Evolutionary conservation across 2,113 vertebrate species (phyloP).

Genomic region (Columba livia): DNA sequence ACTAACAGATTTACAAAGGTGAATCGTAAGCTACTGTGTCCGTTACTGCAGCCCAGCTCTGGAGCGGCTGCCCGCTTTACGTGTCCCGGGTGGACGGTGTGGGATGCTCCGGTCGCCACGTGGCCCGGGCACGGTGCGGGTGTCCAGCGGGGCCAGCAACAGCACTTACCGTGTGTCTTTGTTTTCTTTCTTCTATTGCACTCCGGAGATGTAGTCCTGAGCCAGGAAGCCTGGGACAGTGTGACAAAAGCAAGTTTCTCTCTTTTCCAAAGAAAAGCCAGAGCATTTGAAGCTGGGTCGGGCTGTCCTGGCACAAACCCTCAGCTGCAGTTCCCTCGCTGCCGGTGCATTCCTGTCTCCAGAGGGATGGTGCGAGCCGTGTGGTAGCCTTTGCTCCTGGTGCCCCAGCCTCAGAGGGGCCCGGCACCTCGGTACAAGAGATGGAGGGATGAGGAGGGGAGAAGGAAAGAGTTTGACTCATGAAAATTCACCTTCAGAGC

Average conservation of each 20-base stretch:
- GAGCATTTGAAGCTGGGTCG: neutral
- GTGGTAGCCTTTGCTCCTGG: neutral
- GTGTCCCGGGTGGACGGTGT: neutral
- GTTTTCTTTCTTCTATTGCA: constrained; percentile 29
- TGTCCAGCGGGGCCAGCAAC: neutral
- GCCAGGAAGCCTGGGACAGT: neutral
- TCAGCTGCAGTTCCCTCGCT: neutral
- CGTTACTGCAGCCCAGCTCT: neutral
- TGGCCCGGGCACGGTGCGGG: neutral
- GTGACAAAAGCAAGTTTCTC: neutral
- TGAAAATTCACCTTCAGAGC: neutral
- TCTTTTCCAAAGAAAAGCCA: constrained; percentile 36
- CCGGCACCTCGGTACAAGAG: neutral
- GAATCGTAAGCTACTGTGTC: neutral
- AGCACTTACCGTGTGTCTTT: neutral
- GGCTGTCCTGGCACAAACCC: neutral
- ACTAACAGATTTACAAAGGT: constrained; percentile 19
- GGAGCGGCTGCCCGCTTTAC: neutral
- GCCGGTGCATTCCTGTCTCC: neutral
- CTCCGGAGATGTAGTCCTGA: neutral
- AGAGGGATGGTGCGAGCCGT: neutral
- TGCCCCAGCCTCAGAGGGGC: neutral
- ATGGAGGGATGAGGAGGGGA: neutral
- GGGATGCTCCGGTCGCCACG: neutral
- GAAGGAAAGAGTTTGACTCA: neutral